phyloP scores from a whole-genome alignment of 2,113 vertebrate species.

The Anguilla rostrata region DNA sequence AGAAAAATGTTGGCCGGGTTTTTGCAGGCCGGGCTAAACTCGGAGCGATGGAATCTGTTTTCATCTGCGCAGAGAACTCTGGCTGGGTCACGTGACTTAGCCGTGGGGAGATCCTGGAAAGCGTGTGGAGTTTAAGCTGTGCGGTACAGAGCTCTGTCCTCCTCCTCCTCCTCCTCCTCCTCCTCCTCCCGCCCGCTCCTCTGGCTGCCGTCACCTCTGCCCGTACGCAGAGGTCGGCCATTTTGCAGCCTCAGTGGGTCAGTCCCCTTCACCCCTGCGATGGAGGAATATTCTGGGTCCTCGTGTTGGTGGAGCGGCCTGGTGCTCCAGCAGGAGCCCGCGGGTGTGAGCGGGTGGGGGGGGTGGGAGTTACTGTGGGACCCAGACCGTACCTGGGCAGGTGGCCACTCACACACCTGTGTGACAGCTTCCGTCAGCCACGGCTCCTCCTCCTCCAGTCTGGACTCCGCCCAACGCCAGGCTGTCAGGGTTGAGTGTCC shows the following conservation, averaged over 20 bases:
- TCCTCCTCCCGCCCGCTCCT: not conserved
- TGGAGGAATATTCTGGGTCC: not conserved
- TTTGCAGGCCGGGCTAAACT: constrained; percentile 30
- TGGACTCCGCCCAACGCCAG: no score
- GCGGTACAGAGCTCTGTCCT: not conserved
- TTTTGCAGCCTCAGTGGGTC: no score
- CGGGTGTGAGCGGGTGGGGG: no score
- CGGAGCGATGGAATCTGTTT: constrained; percentile 19
- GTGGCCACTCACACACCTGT: not conserved
- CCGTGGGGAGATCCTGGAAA: not conserved
- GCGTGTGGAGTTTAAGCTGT: no score
- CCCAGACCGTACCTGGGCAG: not conserved
- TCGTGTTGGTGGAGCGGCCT: not conserved
- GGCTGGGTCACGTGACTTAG: not conserved
- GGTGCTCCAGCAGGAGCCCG: no score
- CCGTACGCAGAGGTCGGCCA: no score
- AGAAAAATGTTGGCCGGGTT: constrained; percentile 23
- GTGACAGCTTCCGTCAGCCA: no score
- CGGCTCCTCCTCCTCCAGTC: no score
- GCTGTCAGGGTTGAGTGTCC: no score
- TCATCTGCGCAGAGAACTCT: constrained; percentile 15
- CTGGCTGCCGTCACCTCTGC: no score
- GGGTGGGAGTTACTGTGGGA: no score
- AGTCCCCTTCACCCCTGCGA: no score
- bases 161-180: not conserved